phyloP scores from a whole-genome alignment of 2,888 invertebrate genomes.

The Sacculina carcini region DNA sequence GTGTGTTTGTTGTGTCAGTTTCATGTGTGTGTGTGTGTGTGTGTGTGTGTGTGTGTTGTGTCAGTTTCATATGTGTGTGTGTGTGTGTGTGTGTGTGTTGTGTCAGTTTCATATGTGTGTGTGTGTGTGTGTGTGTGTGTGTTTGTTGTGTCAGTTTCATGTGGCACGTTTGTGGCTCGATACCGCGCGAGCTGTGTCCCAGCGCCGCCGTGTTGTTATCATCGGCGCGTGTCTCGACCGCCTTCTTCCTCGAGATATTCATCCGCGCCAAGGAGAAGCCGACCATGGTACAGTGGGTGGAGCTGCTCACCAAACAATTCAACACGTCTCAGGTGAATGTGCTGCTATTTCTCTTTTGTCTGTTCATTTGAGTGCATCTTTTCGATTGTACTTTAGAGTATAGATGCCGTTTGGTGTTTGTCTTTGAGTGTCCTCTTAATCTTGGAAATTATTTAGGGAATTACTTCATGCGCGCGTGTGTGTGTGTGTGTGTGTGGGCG shows the following conservation, averaged over 20 bases:
- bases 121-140: not conserved
- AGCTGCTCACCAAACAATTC: conserved; percentile 76
- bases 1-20: conserved; percentile 27
- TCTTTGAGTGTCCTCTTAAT: no score
- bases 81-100: not conserved
- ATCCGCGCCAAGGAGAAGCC: conserved; percentile 95
- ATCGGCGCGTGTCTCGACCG: conserved; percentile 63
- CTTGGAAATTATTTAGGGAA: no score
- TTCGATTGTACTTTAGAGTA: no score
- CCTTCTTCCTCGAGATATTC: conserved; percentile 84
- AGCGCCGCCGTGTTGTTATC: conserved; percentile 37
- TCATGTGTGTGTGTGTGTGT: conserved; percentile 35
- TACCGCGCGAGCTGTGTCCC: conserved; percentile 62
- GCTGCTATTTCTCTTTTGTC: not conserved
- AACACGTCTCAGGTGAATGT: conserved; percentile 40
- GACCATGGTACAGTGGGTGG: conserved; percentile 91
- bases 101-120: no score
- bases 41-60: not conserved
- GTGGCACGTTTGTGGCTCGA: conserved; percentile 84
- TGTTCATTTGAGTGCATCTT: not conserved
- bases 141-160: conserved; percentile 40
- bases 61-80: conserved; percentile 51
- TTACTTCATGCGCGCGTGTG: no score
- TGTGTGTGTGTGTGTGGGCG: no score
- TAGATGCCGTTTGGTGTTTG: no score